Evolutionary conservation across 1,140 invertebrate species (phyloP), one percentile per base, ranked within the genome.

Genomic region (Phymastichus coffea): DNA sequence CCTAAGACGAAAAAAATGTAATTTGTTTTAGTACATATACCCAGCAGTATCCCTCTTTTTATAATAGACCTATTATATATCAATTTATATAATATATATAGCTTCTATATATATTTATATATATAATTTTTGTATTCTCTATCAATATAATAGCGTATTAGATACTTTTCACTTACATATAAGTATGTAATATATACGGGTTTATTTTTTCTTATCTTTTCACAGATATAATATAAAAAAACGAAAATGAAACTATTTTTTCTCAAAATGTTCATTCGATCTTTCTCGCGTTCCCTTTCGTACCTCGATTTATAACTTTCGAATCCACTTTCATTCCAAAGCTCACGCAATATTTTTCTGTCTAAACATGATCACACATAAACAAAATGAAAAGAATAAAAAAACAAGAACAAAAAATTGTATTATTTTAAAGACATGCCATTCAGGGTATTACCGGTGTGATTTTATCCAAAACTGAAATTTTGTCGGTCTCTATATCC

Each of bases 391-490:
- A 52, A 47, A 40, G 48, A 57, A 49, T 55, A 26, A 47, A 61
- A 37, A 57, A 38, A n/a, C n/a, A 40, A 41, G 65, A 68, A 69
- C 64, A 46, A 64, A 70, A 69, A 66, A 57, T 64, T 72, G 61
- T 68, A 64, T 70, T 70, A 69, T 68, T 70, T 70, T 68, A 70
- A 69, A 73, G 68, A 80, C 75, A 77, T 80, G 78, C 78, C 78
- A 80, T 80, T 80, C 73, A 80, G 78, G 78, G 78, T 80, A 80
- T 78, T 78, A 79, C 78, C 78, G 77, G 73, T 78, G 70, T 79
- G 76, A 69, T 71, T 78, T 69, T 70, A 73, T 78, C 78, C 75
- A 69, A 80, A 79, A 78, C 66, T 69, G 71, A 79, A 79, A 75
- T 79, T 79, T 75, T 76, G 72, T 70, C 70, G 63, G 67, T 62